Conservation (phyloP, 1,140 invertebrate genomes). For the Panulirus ornatus region DNA sequence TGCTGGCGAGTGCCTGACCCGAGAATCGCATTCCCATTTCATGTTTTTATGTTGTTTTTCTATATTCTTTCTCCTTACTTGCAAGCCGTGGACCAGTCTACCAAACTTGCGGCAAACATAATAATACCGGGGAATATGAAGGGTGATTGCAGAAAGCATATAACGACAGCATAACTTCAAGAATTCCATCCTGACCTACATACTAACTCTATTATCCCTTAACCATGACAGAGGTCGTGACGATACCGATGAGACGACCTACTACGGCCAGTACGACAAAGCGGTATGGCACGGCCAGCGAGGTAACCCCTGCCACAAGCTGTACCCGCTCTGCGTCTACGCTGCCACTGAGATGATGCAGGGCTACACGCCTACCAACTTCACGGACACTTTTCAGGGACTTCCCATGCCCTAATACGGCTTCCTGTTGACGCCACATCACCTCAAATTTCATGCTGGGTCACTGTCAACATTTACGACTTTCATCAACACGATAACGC, state of each 20-base stretch:
- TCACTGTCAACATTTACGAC: too few species aligned
- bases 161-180: not conserved
- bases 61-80: too few species aligned
- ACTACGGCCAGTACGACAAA: slow-evolving; percentile 59
- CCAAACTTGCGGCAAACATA: too few species aligned
- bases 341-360: not conserved
- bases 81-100: too few species aligned
- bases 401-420: not conserved
- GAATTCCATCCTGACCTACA: not conserved
- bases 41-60: too few species aligned
- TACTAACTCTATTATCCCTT: not conserved
- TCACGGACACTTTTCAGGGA: not conserved
- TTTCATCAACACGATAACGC: too few species aligned
- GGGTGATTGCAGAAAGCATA: too few species aligned
- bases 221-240: slow-evolving; percentile 39
- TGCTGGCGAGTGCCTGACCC: too few species aligned
- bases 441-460: too few species aligned
- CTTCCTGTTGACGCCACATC: too few species aligned
- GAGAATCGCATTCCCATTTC: too few species aligned
- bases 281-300: slow-evolving; percentile 57
- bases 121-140: too few species aligned
- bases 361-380: not conserved
- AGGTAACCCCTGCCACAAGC: slow-evolving; percentile 48
- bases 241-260: slow-evolving; percentile 44
- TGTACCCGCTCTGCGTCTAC: slow-evolving; percentile 53